phyloP scores from a whole-genome alignment of 23 tunicate genomes.

The Botrylloides violaceus region DNA sequence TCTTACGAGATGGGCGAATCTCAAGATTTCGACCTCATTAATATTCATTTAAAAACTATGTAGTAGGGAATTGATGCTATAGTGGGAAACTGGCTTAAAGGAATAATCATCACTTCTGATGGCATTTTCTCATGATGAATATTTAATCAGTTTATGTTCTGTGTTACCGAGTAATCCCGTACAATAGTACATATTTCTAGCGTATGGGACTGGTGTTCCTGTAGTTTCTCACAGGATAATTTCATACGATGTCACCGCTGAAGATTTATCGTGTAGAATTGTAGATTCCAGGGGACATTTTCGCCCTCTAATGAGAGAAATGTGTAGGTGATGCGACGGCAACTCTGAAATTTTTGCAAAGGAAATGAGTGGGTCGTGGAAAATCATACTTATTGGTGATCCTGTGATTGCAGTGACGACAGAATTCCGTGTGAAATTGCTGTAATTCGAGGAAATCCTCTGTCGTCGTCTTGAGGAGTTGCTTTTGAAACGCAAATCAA shows the following conservation, averaged over 20 bases:
- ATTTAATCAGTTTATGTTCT: neutral
- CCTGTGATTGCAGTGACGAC: neutral
- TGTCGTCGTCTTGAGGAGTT: too few species aligned
- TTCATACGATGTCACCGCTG: neutral
- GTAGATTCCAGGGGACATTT: too few species aligned
- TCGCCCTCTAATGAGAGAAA: too few species aligned
- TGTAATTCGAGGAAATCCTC: too few species aligned
- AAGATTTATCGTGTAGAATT: neutral
- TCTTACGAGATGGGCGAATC: neutral
- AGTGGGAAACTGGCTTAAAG: neutral
- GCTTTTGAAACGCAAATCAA: too few species aligned
- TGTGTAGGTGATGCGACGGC: too few species aligned
- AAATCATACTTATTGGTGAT: neutral
- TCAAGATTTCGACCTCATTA: neutral
- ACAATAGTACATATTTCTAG: neutral
- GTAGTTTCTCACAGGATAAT: neutral
- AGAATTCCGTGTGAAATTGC: neutral
- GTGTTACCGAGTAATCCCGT: neutral
- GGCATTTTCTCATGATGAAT: constrained; percentile 1
- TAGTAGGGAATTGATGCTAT: neutral
- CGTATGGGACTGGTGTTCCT: neutral
- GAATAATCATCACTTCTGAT: neutral
- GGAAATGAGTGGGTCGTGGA: neutral
- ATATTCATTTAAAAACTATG: neutral
- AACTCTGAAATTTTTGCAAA: neutral